A percentile compares a stretch with the other conserved stretches of the same genome.
Conservation (phyloP, 2,888 invertebrate species). For the Patella caerulea region DNA sequence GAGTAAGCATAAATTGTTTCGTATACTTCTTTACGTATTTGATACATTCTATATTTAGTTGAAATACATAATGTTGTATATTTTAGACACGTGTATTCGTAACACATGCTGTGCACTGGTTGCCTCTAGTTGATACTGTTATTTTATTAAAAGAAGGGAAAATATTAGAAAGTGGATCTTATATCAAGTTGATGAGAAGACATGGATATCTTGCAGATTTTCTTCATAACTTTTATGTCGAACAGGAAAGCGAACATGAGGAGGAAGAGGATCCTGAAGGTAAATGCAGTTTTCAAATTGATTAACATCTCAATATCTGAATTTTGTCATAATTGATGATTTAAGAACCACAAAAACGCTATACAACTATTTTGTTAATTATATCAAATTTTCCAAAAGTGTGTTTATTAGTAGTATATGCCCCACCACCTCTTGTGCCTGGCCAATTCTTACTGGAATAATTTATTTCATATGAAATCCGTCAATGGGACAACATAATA, state of each 20-base stretch:
- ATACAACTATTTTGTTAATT: too few relatives aligned
- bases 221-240: slow-evolving; percentile 71
- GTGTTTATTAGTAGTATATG: too few relatives aligned
- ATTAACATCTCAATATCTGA: background rate
- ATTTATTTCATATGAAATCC: too few relatives aligned
- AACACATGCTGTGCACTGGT: slow-evolving; percentile 92
- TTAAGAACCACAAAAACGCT: too few relatives aligned
- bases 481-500: too few relatives aligned
- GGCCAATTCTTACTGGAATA: too few relatives aligned
- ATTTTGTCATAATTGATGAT: too few relatives aligned
- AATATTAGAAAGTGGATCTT: slow-evolving; percentile 90
- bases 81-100: slow-evolving; percentile 87
- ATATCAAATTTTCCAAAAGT: too few relatives aligned
- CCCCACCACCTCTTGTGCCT: too few relatives aligned
- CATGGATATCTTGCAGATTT: slow-evolving; percentile 76
- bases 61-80: background rate
- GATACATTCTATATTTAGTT: too few relatives aligned
- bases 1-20: too few relatives aligned
- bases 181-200: slow-evolving; percentile 87
- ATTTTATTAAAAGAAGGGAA: slow-evolving; percentile 88
- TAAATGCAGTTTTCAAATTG: background rate
- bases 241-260: slow-evolving; percentile 54
- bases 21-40: too few relatives aligned
- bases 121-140: slow-evolving; percentile 90
- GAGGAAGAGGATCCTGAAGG: slow-evolving; percentile 57